Conservation (phyloP, 2,797 vertebrate species). For the Poecilia velifera region DNA sequence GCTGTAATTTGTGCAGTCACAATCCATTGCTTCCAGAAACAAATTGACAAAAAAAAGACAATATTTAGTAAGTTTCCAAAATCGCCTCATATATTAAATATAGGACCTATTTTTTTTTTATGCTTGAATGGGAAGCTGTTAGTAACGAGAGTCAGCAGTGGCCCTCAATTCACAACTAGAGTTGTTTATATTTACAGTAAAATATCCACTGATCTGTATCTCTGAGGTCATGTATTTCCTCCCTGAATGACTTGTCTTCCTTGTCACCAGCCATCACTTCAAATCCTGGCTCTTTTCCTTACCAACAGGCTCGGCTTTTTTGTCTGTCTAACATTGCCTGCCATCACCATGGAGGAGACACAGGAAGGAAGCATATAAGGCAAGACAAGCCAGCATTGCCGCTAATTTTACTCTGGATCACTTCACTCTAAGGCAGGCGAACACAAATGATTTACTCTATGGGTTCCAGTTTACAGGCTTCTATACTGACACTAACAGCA, state of each 20-base stretch:
- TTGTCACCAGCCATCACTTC: slow-evolving; percentile 72
- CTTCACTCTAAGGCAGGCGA: not conserved
- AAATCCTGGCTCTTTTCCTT: slow-evolving; percentile 40
- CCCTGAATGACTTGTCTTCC: slow-evolving; percentile 58
- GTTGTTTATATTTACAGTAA: slow-evolving; percentile 7
- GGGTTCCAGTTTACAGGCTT: slow-evolving; percentile 22
- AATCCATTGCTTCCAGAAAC: slow-evolving; percentile 14
- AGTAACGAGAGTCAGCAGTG: slow-evolving; percentile 7
- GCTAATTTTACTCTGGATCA: slow-evolving; percentile 31
- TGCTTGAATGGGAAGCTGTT: not conserved
- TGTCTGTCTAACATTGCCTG: slow-evolving; percentile 39
- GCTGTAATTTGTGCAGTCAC: slow-evolving; percentile 32
- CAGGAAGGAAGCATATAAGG: slow-evolving; percentile 39
- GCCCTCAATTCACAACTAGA: slow-evolving; percentile 13
- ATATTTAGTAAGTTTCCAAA: not conserved
- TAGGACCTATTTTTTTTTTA: not conserved
- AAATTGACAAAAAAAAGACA: not conserved
- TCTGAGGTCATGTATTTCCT: slow-evolving; percentile 59
- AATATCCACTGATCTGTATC: slow-evolving; percentile 60
- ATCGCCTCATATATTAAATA: not conserved
- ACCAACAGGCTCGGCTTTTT: slow-evolving; percentile 54
- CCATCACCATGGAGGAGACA: slow-evolving; percentile 50
- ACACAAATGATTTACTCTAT: slow-evolving; percentile 3
- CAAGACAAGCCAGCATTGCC: slow-evolving; percentile 27
- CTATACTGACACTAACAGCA: slow-evolving; percentile 22